Evolutionary conservation across 2,113 vertebrate genomes (phyloP).

Genomic region (Dipodomys spectabilis): DNA sequence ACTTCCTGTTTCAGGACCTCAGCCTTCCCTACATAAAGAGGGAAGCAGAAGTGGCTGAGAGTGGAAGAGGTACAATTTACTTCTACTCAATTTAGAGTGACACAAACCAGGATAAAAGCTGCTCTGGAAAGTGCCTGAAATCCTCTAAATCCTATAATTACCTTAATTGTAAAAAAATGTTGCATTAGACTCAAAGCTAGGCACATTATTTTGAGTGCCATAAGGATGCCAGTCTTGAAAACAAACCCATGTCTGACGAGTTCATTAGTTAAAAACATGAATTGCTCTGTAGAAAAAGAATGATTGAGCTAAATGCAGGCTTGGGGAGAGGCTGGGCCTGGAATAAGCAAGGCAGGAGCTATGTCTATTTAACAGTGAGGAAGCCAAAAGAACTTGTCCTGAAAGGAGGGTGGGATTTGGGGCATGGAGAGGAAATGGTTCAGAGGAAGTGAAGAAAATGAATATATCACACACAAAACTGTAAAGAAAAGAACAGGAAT

Average conservation of each 20-base stretch:
- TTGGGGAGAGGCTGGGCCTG: not conserved
- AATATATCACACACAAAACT: not conserved
- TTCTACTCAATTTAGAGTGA: not conserved
- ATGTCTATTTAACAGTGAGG: not conserved
- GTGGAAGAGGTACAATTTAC: not conserved
- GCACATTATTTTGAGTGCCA: not conserved
- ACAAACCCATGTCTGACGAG: not conserved
- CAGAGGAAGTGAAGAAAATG: not conserved
- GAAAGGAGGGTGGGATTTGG: not conserved
- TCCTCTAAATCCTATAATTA: constrained; percentile 20
- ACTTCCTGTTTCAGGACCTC: constrained; percentile 51
- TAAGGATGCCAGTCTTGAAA: not conserved
- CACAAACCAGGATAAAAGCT: not conserved
- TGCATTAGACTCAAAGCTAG: not conserved
- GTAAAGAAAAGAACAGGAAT: not conserved
- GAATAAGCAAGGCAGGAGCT: not conserved
- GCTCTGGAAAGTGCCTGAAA: constrained; percentile 5
- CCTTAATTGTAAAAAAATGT: not conserved
- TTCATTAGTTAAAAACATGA: constrained; percentile 27
- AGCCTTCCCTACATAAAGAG: not conserved
- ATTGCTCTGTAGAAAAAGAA: not conserved
- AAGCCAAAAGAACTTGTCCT: not conserved
- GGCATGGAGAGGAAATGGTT: not conserved
- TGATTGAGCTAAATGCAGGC: not conserved
- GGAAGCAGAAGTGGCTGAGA: not conserved